Conservation (phyloP, 2,888 invertebrate species). For the Papilio protenor region DNA sequence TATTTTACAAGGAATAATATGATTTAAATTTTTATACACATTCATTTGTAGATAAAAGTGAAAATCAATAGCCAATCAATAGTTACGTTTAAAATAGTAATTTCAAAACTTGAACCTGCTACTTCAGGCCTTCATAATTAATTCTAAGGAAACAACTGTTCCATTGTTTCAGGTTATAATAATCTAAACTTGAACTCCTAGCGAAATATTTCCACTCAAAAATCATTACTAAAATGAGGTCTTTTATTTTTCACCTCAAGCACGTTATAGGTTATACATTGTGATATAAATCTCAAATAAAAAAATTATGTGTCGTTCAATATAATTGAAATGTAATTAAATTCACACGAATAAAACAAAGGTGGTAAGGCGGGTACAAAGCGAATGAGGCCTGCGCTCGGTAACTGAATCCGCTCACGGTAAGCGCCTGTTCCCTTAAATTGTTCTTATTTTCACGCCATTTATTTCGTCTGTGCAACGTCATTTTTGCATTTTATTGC, state of each 20-base stretch:
- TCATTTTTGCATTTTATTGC: constrained; percentile 53
- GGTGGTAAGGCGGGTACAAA: constrained; percentile 54
- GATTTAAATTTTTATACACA: background rate
- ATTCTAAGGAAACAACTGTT: too few species aligned
- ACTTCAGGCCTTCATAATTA: background rate
- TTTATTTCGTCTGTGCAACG: constrained; percentile 47
- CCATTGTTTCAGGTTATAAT: background rate
- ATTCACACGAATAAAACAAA: constrained; percentile 49
- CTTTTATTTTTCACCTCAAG: background rate
- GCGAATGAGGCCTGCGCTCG: constrained; percentile 61
- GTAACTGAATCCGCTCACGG: constrained; percentile 58
- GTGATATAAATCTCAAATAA: constrained; percentile 48
- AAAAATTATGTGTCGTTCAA: constrained; percentile 45
- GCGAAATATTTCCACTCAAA: background rate
- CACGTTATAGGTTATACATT: constrained; percentile 39
- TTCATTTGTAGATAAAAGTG: too few species aligned
- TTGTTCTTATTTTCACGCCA: constrained; percentile 65
- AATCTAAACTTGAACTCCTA: background rate
- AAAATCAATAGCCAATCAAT: too few species aligned
- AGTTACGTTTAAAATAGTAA: background rate
- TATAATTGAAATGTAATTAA: constrained; percentile 24
- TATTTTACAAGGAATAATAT: background rate
- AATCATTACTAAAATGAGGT: background rate
- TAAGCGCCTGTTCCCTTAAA: constrained; percentile 57
- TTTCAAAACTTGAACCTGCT: background rate